Evolutionary conservation across 2,113 vertebrate genomes (phyloP).

Genomic region (Eupsittula cactorum): DNA sequence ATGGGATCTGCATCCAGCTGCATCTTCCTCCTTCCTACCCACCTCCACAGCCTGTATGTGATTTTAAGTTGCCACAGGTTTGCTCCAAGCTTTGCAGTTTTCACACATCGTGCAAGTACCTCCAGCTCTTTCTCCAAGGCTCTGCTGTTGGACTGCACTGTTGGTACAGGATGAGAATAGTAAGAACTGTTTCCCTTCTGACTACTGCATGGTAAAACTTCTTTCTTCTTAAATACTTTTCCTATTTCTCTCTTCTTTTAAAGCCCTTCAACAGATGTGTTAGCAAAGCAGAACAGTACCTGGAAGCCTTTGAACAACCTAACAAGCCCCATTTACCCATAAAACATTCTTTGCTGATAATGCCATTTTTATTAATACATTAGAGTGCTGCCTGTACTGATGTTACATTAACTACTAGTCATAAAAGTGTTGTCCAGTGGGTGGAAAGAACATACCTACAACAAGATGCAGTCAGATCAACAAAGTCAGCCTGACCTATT

Average conservation of each 20-base stretch:
- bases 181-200: neutral
- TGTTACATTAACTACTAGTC: neutral
- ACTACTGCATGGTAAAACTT: neutral
- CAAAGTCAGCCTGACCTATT: neutral
- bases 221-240: neutral
- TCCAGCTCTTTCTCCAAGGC: neutral
- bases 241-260: neutral
- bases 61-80: neutral
- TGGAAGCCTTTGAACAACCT: neutral
- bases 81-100: neutral
- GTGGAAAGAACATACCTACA: neutral
- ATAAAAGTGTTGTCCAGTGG: neutral
- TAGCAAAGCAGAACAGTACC: neutral
- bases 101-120: neutral
- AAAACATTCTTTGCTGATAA: neutral
- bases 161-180: neutral
- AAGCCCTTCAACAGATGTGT: neutral
- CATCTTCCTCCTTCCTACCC: neutral
- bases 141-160: neutral
- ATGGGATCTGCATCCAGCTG: accelerated
- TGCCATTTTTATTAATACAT: neutral
- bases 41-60: neutral
- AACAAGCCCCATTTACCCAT: neutral
- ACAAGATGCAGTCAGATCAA: neutral
- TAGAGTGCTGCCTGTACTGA: neutral